Evolutionary conservation across 2,888 invertebrate species (phyloP), one percentile per base, ranked within the genome.

Genomic region (Aphidoletes aphidimyza): DNA sequence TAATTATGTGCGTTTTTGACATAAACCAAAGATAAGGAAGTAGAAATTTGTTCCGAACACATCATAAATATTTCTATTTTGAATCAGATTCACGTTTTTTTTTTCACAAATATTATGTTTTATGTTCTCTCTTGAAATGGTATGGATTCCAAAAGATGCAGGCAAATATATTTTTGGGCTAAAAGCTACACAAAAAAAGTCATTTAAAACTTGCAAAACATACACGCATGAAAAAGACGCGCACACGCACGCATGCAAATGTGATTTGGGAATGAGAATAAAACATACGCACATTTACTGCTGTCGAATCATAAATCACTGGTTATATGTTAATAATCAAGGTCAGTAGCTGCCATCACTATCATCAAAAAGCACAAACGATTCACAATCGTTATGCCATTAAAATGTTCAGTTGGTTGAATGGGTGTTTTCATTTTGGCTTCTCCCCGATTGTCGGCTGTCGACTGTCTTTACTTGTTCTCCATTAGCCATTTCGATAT

Each of bases 281-380:
- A 39, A 39, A 39, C 11, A 11, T 47, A 47, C 47, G 47, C 47
- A 47, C 19, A 47, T 47, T 47, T 54, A 54, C 54, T 22, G 54
- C n/a, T 54, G 9, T 22, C 22, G 22, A 54, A 54, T 22, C 54
- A 54, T 54, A 54, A 54, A 54, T 54, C 54, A 54, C 22, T 54
- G n/a, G 54, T 54, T 54, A 54, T n/a, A n/a, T 54, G 54, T 54
- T 54, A 54, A 54, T 54, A 54, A 54, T 54, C 54, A 54, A 54
- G 54, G 54, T 54, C 54, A 47, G 54, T 54, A 22, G 54, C 54
- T 54, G n/a, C 54, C 22, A 54, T 54, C 22, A 54, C 22, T 22
- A 54, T 47, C 47, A 22, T 22, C 54, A 54, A 54, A 22, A 8
- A 54, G 47, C 22, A 54, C 54, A 54, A 54, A 22, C 54, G 22